A percentile compares a stretch with the other conserved stretches of the same genome.
These are phyloP conservation scores for Spialia ferax DNA, from an alignment of 2,888 invertebrate genomes.

Conservation along the genomic window DNA sequence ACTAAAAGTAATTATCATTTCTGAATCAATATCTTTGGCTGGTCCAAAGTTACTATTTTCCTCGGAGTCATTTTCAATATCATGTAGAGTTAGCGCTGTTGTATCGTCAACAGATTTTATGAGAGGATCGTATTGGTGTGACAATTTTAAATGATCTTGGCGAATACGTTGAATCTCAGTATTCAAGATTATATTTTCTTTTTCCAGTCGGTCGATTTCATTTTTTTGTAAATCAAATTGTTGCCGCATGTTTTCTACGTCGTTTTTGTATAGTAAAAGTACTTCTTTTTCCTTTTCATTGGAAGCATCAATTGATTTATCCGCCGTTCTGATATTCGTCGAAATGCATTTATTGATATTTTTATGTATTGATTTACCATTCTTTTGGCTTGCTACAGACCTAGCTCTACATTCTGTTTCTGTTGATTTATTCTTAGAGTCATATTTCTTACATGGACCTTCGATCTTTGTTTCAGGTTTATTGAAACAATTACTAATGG, in stretches of 20 bases:
- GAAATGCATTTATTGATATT: slow-evolving; percentile 56
- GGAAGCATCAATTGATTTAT: slow-evolving; percentile 55
- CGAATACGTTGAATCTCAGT: slow-evolving; percentile 62
- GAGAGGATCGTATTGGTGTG: slow-evolving; percentile 35
- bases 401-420: slow-evolving; percentile 40
- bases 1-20: slow-evolving; percentile 79
- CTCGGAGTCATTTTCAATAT: slow-evolving; percentile 59
- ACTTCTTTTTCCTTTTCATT: slow-evolving; percentile 49
- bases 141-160: slow-evolving; percentile 46
- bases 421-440: slow-evolving; percentile 39
- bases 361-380: slow-evolving; percentile 41
- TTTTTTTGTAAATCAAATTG: slow-evolving; percentile 57
- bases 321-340: slow-evolving; percentile 52
- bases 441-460: slow-evolving; percentile 22
- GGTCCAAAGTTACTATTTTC: slow-evolving; percentile 44
- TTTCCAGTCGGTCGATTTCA: slow-evolving; percentile 62
- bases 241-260: slow-evolving; percentile 58
- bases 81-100: slow-evolving; percentile 50
- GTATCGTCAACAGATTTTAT: slow-evolving; percentile 45
- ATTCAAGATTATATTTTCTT: slow-evolving; percentile 65
- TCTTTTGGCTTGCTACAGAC: slow-evolving; percentile 20
- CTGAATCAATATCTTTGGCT: slow-evolving; percentile 66
- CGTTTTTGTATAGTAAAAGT: slow-evolving; percentile 50
- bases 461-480: slow-evolving; percentile 12
- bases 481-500: slow-evolving; percentile 13